These are phyloP conservation scores for Oligia strigilis DNA, from an alignment of 2,888 invertebrate genomes.

Conservation along the genomic window DNA sequence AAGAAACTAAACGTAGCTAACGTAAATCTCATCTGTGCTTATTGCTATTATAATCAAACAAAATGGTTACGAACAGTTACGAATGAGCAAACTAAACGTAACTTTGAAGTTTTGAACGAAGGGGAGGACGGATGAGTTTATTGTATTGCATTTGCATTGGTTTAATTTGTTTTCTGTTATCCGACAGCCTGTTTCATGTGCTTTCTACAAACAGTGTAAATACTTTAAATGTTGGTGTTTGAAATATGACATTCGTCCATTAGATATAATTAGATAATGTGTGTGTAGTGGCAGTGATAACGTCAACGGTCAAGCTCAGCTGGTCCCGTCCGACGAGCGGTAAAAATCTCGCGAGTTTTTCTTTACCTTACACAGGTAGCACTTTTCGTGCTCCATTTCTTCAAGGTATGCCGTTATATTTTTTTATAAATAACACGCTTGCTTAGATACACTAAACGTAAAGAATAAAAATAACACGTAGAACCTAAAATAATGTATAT, in stretches of 20 bases:
- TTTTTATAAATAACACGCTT: constrained; percentile 70
- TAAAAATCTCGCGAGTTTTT: constrained; percentile 88
- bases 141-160: constrained; percentile 64
- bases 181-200: constrained; percentile 55
- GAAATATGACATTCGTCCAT: constrained; percentile 45
- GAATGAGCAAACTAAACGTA: constrained; percentile 68
- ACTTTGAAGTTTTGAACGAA: constrained; percentile 73
- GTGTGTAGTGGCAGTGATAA: constrained; percentile 81
- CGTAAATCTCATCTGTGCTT: background rate
- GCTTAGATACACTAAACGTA: constrained; percentile 58
- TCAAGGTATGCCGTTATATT: constrained; percentile 88
- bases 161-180: constrained; percentile 70
- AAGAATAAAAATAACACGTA: constrained; percentile 58
- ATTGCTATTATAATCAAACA: background rate
- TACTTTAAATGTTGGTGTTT: constrained; percentile 39
- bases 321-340: constrained; percentile 86
- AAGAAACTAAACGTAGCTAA: constrained; percentile 29
- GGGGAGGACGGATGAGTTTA: constrained; percentile 65
- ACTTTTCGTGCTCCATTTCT: constrained; percentile 88
- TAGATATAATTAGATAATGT: constrained; percentile 61
- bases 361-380: constrained; percentile 82
- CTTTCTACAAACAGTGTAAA: constrained; percentile 44
- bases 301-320: constrained; percentile 89
- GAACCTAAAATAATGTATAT: constrained; percentile 46
- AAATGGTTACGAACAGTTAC: background rate